A percentile compares a stretch with the other conserved stretches of the same genome.
Conservation (phyloP, 2,797 vertebrate genomes). For the Leuciscus waleckii region DNA sequence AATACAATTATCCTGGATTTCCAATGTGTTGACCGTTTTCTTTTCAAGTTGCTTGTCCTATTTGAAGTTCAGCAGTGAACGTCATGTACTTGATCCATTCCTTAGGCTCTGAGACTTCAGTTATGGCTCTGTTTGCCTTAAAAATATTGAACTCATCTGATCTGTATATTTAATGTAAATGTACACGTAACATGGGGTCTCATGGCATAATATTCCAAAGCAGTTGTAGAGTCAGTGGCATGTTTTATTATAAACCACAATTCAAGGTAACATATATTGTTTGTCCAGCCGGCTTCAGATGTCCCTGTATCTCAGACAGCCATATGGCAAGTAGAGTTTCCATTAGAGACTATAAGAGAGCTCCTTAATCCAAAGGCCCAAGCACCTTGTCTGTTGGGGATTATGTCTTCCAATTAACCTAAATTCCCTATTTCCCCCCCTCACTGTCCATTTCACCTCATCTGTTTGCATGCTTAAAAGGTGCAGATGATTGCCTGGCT, state of each 20-base stretch:
- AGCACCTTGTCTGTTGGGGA: conserved; percentile 63
- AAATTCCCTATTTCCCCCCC: conserved; percentile 54
- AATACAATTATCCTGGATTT: not conserved
- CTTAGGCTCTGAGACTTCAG: conserved; percentile 16
- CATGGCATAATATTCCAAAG: conserved; percentile 14
- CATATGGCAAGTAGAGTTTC: conserved; percentile 62
- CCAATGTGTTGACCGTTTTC: not conserved
- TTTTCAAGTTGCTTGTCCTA: not conserved
- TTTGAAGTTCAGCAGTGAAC: conserved; percentile 23
- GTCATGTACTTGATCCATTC: not conserved
- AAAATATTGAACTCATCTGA: not conserved
- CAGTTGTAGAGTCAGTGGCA: not conserved
- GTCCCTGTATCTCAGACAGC: conserved; percentile 42
- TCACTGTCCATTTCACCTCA: conserved; percentile 53
- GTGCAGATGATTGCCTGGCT: conserved; percentile 33
- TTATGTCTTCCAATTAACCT: conserved; percentile 67
- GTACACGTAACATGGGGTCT: not conserved
- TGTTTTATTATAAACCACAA: conserved; percentile 4
- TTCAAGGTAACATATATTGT: conserved; percentile 15
- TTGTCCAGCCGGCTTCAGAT: conserved; percentile 23
- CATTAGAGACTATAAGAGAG: conserved; percentile 52
- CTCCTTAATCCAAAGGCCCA: conserved; percentile 64
- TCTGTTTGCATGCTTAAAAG: conserved; percentile 40
- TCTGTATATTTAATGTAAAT: not conserved
- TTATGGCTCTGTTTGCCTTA: conserved; percentile 8